Conservation (phyloP, 64 coral and sea anemone genomes). For the Pachyseris speciosa region DNA sequence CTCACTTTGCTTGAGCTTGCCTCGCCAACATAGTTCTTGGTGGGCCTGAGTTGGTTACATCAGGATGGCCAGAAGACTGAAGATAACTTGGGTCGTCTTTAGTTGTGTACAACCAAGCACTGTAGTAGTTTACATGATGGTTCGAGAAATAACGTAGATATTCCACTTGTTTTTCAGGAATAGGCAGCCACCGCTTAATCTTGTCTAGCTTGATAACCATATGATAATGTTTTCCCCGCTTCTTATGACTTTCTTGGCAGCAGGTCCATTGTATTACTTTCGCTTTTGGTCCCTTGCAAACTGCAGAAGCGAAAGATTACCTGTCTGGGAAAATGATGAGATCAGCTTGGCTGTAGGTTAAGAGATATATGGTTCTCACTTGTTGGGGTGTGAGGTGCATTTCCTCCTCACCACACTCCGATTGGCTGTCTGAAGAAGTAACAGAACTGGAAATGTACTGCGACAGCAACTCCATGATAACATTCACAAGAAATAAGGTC, state of each 20-base stretch:
- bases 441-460: too few species aligned
- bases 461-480: too few species aligned
- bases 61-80: not conserved
- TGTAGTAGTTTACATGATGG: conserved; percentile 36
- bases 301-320: not conserved
- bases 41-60: not conserved
- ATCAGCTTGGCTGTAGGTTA: conserved; percentile 50
- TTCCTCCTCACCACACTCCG: too few species aligned
- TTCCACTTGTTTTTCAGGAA: not conserved
- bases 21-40: not conserved
- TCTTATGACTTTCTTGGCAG: conserved; percentile 41
- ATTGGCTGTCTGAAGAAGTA: too few species aligned
- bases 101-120: not conserved
- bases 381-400: not conserved
- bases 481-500: too few species aligned
- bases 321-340: not conserved
- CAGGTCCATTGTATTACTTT: conserved; percentile 3
- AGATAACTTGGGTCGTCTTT: not conserved
- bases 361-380: conserved; percentile 28
- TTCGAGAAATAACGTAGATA: conserved; percentile 27
- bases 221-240: conserved; percentile 27
- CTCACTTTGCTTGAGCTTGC: not conserved
- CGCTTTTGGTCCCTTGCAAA: not conserved
- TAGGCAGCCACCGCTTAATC: not conserved
- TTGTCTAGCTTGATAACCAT: too few species aligned